Evolutionary conservation across 2,113 vertebrate species (phyloP), one percentile per base, ranked within the genome.

Genomic region (Conger conger): DNA sequence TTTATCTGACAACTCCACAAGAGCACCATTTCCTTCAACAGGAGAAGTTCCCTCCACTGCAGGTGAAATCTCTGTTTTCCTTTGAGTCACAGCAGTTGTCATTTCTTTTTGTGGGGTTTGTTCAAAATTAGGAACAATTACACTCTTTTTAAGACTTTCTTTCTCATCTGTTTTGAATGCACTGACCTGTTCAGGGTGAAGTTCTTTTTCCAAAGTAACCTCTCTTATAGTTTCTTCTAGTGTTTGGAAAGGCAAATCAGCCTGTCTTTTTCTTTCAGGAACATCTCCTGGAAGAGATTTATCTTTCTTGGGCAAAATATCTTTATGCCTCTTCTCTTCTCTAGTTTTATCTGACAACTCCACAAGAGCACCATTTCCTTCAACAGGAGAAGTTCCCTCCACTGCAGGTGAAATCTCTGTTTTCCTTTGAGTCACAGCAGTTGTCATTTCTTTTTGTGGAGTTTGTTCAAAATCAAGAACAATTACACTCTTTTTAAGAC

Each of bases 21-120:
- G 20, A 16, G 18, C 17, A 82, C 30, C 1, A 4, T 36, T 3
- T 18, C 84, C 80, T 81, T 89, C 79, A 45, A 57, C 76, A 85
- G 50, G 80, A 85, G n/a, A n/a, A 30, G 8, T 35, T 73, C 82
- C 80, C 79, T 91, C 88, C 0, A 53, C 81, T 8, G 84, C 20
- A 0, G 79, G 30, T 80, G 85, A n/a, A n/a, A n/a, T 82, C 45
- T 91, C 86, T 79, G 90, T 81, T 23, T 36, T 90, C 79, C 87
- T 87, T 23, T 86, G 50, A 87, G 78, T 54, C n/a, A 4, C 86
- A 85, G 33, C 76, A n/a, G n/a, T n/a, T n/a, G n/a, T n/a, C n/a
- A n/a, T n/a, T n/a, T n/a, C n/a, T n/a, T n/a, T n/a, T n/a, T n/a
- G n/a, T n/a, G n/a, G n/a, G 20, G 4, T 60, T 60, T 60, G 18